Conservation (phyloP, 2,797 vertebrate genomes). For the Heterohyrax brucei region DNA sequence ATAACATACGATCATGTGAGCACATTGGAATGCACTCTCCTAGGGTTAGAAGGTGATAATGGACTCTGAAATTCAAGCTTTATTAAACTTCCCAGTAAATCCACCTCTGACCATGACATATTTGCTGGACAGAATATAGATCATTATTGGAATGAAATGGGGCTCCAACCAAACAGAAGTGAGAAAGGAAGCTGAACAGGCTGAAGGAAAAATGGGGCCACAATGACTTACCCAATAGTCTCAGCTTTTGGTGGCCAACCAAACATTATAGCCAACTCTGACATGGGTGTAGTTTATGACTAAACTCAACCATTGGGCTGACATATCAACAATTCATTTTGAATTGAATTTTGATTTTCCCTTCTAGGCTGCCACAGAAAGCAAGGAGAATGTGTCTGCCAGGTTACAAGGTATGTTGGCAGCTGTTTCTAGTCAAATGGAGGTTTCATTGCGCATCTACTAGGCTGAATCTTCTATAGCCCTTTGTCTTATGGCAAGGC, state of each 20-base stretch:
- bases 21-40: background rate
- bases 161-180: background rate
- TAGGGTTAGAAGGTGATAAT: background rate
- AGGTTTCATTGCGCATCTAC: background rate
- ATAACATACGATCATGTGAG: background rate
- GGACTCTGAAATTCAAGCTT: background rate
- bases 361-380: conserved; percentile 71
- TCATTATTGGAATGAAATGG: background rate
- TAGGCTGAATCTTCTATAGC: background rate
- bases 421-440: background rate
- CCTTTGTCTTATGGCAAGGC: background rate
- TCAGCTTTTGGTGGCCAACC: background rate
- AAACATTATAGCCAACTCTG: background rate
- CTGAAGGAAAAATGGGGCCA: background rate
- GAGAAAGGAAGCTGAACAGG: too few species aligned
- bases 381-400: conserved; percentile 30
- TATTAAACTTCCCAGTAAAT: background rate
- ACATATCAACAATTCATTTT: background rate
- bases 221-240: background rate
- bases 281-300: background rate
- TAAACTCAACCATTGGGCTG: background rate
- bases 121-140: background rate
- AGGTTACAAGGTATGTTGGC: conserved; percentile 73
- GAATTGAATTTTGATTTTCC: conserved; percentile 65
- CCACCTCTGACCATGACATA: background rate